Percentiles rank a stretch among this genome's conserved stretches.
These are phyloP conservation scores for Alligator sinensis DNA, from an alignment of 2,113 vertebrate species.

Conservation along the genomic window DNA sequence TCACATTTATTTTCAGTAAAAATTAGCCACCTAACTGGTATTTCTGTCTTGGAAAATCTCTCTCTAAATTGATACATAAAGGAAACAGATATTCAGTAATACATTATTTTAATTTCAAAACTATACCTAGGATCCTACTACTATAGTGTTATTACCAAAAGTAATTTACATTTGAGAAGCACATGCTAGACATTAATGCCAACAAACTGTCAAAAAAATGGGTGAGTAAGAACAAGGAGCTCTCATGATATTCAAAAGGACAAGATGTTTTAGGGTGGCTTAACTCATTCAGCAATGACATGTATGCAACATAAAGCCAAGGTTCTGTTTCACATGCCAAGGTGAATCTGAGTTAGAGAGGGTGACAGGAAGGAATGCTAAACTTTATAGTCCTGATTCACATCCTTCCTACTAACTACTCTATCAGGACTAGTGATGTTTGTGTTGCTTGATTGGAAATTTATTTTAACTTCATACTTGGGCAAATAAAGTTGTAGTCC, in stretches of 20 bases:
- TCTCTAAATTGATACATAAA: neutral
- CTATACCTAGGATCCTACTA: neutral
- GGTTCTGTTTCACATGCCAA: constrained; percentile 21
- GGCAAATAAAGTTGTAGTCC: constrained; percentile 44
- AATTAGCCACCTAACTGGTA: neutral
- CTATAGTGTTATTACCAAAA: neutral
- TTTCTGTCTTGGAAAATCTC: neutral
- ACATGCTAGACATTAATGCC: neutral
- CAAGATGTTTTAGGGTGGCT: neutral
- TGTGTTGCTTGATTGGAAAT: constrained; percentile 70
- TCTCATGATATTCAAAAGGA: neutral
- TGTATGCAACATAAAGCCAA: neutral
- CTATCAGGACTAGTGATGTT: constrained; percentile 57
- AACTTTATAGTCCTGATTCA: constrained; percentile 43
- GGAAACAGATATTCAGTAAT: neutral
- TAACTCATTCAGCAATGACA: neutral
- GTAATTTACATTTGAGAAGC: neutral
- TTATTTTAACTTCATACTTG: constrained; percentile 61
- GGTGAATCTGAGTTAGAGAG: constrained; percentile 17
- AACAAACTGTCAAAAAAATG: neutral
- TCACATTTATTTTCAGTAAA: neutral
- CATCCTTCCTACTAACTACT: constrained; percentile 55
- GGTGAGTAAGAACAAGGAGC: neutral
- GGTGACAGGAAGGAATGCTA: constrained; percentile 34
- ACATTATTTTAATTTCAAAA: neutral